phyloP scores from a whole-genome alignment of 2,113 vertebrate species.

The Ranitomeya imitator region DNA sequence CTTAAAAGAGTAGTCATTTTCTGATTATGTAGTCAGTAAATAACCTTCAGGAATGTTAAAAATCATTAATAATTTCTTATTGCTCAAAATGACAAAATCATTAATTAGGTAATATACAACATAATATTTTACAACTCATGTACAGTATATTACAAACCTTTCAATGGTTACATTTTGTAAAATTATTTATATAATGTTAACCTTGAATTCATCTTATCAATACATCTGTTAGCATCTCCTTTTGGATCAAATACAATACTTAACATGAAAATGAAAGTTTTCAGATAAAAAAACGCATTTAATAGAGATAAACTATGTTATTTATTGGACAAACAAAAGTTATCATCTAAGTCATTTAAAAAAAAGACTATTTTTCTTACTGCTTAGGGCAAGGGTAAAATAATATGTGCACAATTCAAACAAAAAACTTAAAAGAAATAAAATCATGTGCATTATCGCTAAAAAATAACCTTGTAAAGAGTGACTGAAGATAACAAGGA shows the following conservation, averaged over 20 bases:
- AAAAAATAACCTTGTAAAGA: neutral
- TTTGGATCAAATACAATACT: neutral
- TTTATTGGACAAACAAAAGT: constrained; percentile 28
- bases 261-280: constrained; percentile 5
- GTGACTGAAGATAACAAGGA: neutral
- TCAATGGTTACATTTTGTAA: neutral
- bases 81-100: neutral
- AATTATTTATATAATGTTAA: neutral
- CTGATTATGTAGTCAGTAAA: neutral
- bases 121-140: neutral
- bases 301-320: constrained; percentile 11
- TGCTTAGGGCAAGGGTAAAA: constrained; percentile 19
- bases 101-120: neutral
- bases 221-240: constrained; percentile 6
- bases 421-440: neutral
- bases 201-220: neutral
- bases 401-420: neutral
- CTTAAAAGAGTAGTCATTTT: neutral
- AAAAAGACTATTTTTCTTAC: neutral
- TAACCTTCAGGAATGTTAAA: neutral
- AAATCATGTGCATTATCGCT: neutral
- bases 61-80: constrained; percentile 5
- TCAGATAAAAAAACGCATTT: constrained; percentile 20
- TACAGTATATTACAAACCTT: neutral
- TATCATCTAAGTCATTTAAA: constrained; percentile 22